A percentile compares a stretch with the other conserved stretches of the same genome.
These are phyloP conservation scores for Dipodomys merriami DNA, from an alignment of 2,113 vertebrate genomes.

Conservation along the genomic window DNA sequence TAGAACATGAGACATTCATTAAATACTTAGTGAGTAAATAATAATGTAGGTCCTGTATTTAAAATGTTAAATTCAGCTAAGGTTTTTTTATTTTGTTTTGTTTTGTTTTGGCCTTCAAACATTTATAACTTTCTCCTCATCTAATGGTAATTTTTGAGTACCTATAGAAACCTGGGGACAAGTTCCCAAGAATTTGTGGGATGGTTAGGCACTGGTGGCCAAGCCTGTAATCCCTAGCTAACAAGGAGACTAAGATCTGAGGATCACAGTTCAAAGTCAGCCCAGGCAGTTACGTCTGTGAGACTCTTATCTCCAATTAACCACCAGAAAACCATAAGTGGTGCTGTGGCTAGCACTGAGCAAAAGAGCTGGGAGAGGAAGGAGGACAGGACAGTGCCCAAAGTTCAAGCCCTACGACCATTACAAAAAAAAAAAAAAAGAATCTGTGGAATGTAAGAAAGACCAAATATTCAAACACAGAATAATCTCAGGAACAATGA, in stretches of 20 bases:
- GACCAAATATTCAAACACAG: not conserved
- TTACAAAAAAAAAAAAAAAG: not conserved
- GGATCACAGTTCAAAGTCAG: too few species aligned
- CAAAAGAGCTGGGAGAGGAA: too few species aligned
- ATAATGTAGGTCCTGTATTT: not conserved
- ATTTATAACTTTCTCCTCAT: not conserved
- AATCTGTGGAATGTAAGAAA: constrained; percentile 37
- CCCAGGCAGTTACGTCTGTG: too few species aligned
- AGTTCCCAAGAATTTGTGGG: constrained; percentile 19
- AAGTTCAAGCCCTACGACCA: too few species aligned
- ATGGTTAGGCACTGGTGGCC: too few species aligned
- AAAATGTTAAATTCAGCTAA: constrained; percentile 37
- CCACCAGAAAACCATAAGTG: too few species aligned
- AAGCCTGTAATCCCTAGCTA: too few species aligned
- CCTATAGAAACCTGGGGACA: constrained; percentile 57
- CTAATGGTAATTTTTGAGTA: constrained; percentile 13
- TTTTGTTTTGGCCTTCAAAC: not conserved
- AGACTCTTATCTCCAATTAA: too few species aligned
- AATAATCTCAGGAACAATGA: not conserved
- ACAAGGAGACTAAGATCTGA: too few species aligned
- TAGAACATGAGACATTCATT: constrained; percentile 22
- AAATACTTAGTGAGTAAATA: not conserved
- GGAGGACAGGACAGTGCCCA: too few species aligned
- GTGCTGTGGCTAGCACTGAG: too few species aligned
- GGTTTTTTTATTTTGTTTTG: not conserved